phyloP scores from a whole-genome alignment of 1,140 invertebrate genomes.

The Leptinotarsa texana region DNA sequence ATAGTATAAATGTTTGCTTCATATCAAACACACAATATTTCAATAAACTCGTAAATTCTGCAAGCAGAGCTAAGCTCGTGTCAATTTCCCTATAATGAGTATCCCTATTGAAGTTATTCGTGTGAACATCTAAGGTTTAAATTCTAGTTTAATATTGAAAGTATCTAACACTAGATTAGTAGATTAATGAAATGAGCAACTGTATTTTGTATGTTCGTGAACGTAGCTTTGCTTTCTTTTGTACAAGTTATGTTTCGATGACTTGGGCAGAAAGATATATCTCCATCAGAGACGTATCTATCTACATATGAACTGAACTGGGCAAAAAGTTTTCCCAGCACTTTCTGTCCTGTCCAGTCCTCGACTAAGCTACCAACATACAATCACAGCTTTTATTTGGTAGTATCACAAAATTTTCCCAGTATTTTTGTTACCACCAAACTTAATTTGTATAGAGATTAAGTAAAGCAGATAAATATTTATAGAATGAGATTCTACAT shows the following conservation, averaged over 20 bases:
- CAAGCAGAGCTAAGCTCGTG: slow-evolving; percentile 41
- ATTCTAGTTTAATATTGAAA: background rate
- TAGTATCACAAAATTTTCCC: slow-evolving; percentile 56
- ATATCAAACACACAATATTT: slow-evolving; percentile 29
- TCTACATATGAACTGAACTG: slow-evolving; percentile 33
- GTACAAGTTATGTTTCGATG: slow-evolving; percentile 17
- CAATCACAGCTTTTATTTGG: slow-evolving; percentile 51
- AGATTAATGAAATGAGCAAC: slow-evolving; percentile 5
- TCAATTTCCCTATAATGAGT: slow-evolving; percentile 8
- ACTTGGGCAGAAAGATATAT: slow-evolving; percentile 16
- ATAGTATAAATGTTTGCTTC: slow-evolving; percentile 27
- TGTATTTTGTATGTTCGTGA: slow-evolving; percentile 27
- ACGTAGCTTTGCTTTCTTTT: slow-evolving; percentile 27
- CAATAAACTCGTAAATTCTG: slow-evolving; percentile 34
- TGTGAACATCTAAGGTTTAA: slow-evolving; percentile 3
- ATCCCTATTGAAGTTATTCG: background rate
- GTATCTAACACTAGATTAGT: background rate
- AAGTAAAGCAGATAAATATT: slow-evolving; percentile 41
- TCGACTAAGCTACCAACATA: slow-evolving; percentile 45
- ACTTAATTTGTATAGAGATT: slow-evolving; percentile 46
- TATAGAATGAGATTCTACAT: slow-evolving; percentile 16
- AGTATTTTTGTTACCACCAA: slow-evolving; percentile 56
- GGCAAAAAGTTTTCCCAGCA: slow-evolving; percentile 55
- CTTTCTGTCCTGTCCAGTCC: slow-evolving; percentile 47
- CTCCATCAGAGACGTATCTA: slow-evolving; percentile 5